These are phyloP conservation scores for Puma concolor DNA, from an alignment of 2,113 vertebrate genomes.

Conservation along the genomic window DNA sequence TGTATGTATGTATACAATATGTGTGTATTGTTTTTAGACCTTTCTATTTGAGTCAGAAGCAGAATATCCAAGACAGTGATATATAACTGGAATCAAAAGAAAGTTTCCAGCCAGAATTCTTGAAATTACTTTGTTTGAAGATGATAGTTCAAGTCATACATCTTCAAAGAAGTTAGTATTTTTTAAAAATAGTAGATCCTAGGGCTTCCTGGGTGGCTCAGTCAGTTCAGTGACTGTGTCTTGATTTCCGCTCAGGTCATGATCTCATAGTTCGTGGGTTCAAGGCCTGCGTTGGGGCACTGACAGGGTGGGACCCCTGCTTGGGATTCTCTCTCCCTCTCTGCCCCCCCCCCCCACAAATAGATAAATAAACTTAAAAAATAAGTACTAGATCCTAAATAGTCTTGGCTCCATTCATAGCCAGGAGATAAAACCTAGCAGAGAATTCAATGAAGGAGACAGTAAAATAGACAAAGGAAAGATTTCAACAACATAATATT, in stretches of 20 bases:
- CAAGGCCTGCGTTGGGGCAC: too few relatives aligned
- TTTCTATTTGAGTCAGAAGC: slow-evolving; percentile 7
- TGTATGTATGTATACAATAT: not conserved
- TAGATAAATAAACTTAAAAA: not conserved
- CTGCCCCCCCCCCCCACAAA: too few relatives aligned
- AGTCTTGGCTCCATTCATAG: not conserved
- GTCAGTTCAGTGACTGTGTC: too few relatives aligned
- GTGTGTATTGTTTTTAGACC: not conserved
- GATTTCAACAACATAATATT: not conserved
- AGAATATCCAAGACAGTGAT: not conserved
- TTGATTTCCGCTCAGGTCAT: too few relatives aligned
- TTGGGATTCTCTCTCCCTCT: too few relatives aligned
- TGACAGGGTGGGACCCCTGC: too few relatives aligned
- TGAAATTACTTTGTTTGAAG: slow-evolving; percentile 31
- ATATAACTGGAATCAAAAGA: not conserved
- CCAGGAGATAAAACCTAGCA: not conserved
- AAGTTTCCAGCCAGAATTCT: not conserved
- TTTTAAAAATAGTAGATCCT: not conserved
- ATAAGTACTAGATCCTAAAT: not conserved
- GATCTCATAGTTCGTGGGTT: too few relatives aligned
- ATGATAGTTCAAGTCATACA: not conserved
- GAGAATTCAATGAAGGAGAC: slow-evolving; percentile 10
- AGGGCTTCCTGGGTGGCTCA: too few relatives aligned
- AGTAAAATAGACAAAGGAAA: not conserved
- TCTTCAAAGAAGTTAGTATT: slow-evolving; percentile 20